These are phyloP conservation scores for Macropodus opercularis DNA, from an alignment of 2,797 vertebrate genomes.

Conservation along the genomic window DNA sequence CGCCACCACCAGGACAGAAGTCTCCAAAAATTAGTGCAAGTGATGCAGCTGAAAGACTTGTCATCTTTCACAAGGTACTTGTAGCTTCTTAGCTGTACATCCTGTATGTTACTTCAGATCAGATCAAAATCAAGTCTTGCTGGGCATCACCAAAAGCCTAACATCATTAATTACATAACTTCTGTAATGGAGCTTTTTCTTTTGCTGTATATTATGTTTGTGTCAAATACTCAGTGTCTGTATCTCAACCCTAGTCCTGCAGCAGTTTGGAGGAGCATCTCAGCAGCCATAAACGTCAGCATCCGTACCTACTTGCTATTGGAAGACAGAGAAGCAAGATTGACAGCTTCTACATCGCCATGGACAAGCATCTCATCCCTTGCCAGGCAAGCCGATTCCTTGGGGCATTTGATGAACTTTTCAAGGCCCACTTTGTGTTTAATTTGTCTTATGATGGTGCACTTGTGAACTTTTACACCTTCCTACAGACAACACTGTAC, in stretches of 20 bases:
- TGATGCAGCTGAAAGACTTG: constrained; percentile 33
- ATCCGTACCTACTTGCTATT: constrained; percentile 40
- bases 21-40: constrained; percentile 27
- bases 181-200: background rate
- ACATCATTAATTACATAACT: too few relatives aligned
- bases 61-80: constrained; percentile 40
- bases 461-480: constrained; percentile 34
- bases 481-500: constrained; percentile 45
- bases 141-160: too few relatives aligned
- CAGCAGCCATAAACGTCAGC: background rate
- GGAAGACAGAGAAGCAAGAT: constrained; percentile 32
- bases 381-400: constrained; percentile 40
- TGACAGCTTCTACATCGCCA: constrained; percentile 26
- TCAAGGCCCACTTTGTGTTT: constrained; percentile 34
- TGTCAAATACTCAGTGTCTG: constrained; percentile 20
- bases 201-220: constrained; percentile 1
- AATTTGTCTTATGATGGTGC: constrained; percentile 26
- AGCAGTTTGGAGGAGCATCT: constrained; percentile 52
- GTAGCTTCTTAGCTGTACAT: background rate
- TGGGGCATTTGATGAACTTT: constrained; percentile 27
- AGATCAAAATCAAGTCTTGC: too few relatives aligned
- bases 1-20: constrained; percentile 13
- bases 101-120: too few relatives aligned
- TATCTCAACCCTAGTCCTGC: constrained; percentile 36
- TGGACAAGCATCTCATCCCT: constrained; percentile 51